A percentile compares a stretch with the other conserved stretches of the same genome.
These are phyloP conservation scores for Percopsis transmontana DNA, from an alignment of 2,113 vertebrate genomes.

Conservation along the genomic window DNA sequence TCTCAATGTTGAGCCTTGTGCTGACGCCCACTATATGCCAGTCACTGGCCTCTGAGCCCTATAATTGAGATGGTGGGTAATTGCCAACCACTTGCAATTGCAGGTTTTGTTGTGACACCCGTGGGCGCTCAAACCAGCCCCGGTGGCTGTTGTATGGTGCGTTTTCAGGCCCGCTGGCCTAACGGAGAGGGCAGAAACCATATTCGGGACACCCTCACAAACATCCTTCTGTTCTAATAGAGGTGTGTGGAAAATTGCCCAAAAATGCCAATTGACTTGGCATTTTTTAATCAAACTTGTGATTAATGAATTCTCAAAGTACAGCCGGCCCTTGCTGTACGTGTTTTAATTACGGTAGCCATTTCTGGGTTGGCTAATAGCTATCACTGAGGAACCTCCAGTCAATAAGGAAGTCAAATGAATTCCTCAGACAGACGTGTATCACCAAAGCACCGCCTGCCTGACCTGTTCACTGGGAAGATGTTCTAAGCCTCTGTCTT, in stretches of 20 bases:
- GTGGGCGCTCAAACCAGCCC: slow-evolving; percentile 5
- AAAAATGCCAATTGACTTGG: slow-evolving; percentile 1
- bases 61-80: slow-evolving; percentile 38
- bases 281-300: slow-evolving; percentile 28
- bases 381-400: slow-evolving; percentile 33
- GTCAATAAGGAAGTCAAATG: slow-evolving; percentile 39
- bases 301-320: slow-evolving; percentile 43
- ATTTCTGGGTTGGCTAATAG: slow-evolving; percentile 49
- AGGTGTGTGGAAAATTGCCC: slow-evolving; percentile 13
- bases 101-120: slow-evolving; percentile 40
- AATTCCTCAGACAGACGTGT: slow-evolving; percentile 44
- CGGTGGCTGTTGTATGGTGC: slow-evolving; percentile 2
- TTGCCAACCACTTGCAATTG: slow-evolving; percentile 39
- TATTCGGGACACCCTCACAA: neutral
- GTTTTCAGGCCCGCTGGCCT: neutral
- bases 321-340: neutral
- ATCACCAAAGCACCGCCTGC: slow-evolving; percentile 58
- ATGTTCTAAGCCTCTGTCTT: slow-evolving; percentile 26
- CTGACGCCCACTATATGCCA: slow-evolving; percentile 21
- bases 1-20: slow-evolving; percentile 24
- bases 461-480: slow-evolving; percentile 45
- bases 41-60: slow-evolving; percentile 29
- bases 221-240: neutral
- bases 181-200: neutral
- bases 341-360: slow-evolving; percentile 60